Evolutionary conservation across 2,113 vertebrate genomes (phyloP), one percentile per base, ranked within the genome.

Genomic region (Athene cunicularia): DNA sequence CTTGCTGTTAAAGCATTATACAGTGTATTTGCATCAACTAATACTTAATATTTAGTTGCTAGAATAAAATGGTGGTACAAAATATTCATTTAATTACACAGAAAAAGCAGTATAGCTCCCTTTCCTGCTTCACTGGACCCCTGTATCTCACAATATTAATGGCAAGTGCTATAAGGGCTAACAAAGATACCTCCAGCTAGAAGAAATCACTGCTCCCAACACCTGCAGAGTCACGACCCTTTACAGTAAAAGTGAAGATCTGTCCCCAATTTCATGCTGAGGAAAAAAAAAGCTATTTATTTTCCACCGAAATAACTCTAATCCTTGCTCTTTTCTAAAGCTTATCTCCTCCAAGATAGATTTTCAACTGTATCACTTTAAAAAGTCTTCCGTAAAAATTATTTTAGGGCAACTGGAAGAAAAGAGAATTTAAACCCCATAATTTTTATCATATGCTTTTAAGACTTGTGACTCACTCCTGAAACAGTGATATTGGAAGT

Each of bases 161-260:
- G 39, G 21, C 12, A 19, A 3, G 37, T 52, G 23, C 47, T 24
- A 17, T 8, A 12, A 30, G 13, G 21, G 35, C 9, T 11, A 73
- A 41, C 0, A 0, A 80, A 68, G n/a, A 39, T 8, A 58, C 13
- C 24, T 37, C 9, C 32, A 52, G 60, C 21, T 55, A 7, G 3
- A 39, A 62, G 81, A 64, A 55, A 52, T 26, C 82, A 70, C 55
- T 3, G 3, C 63, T 76, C 12, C 58, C 4, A 43, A 59, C 28
- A 30, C 23, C 45, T 71, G 47, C 56, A 66, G 14, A 93, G 37
- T 15, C 21, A 72, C 0, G 4, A n/a, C 9, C 2, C 32, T 58
- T 28, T 23, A 32, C 30, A 49, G 32, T 11, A 39, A 62, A 86
- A 50, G 10, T 12, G 39, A 79, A 22, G 58, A 39, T 59, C 53